Evolutionary conservation across 2,113 vertebrate genomes (phyloP).

Genomic region (Euleptes europaea): DNA sequence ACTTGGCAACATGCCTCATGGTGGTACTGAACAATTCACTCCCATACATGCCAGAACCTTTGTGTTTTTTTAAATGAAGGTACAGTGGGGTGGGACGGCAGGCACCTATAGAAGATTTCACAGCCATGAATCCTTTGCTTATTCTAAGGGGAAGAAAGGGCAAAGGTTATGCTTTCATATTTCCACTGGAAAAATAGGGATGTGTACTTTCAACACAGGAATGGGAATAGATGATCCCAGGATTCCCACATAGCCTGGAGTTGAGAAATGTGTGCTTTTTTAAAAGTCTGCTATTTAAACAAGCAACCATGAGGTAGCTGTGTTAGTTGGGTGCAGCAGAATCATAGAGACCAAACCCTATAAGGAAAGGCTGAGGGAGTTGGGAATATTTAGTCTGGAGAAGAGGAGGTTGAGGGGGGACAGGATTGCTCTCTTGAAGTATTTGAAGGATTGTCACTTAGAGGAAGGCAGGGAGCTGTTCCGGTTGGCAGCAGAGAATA

Average conservation of each 20-base stretch:
- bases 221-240: not conserved
- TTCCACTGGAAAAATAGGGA: not conserved
- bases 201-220: not conserved
- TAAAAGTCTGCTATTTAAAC: not conserved
- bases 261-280: not conserved
- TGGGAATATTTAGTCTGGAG: too few species aligned
- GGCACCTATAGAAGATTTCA: too few species aligned
- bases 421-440: too few species aligned
- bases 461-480: too few species aligned
- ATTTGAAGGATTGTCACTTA: too few species aligned
- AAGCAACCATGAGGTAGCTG: too few species aligned
- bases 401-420: too few species aligned
- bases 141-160: not conserved
- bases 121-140: not conserved
- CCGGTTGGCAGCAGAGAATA: too few species aligned
- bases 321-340: too few species aligned
- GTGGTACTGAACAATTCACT: not conserved
- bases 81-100: too few species aligned
- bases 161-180: not conserved
- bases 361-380: too few species aligned
- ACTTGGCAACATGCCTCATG: not conserved
- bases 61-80: not conserved
- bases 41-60: not conserved
- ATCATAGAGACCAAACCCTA: too few species aligned
- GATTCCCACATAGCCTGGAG: not conserved